These are phyloP conservation scores for Onychorhynchus coronatus DNA, from an alignment of 2,113 vertebrate species.

Conservation along the genomic window DNA sequence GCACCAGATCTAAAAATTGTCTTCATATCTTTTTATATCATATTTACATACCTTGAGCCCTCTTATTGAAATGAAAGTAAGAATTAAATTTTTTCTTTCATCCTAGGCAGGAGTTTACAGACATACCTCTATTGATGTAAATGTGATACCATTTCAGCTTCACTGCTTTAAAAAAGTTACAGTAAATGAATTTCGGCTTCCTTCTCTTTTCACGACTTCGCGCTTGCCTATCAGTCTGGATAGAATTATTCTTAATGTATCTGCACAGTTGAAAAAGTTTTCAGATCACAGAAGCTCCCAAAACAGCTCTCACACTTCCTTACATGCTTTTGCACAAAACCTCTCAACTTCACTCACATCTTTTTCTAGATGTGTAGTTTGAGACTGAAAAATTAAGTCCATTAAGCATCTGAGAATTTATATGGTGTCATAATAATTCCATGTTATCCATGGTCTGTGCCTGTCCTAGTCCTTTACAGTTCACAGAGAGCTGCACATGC, in stretches of 20 bases:
- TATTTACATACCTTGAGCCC: not conserved
- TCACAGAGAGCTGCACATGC: not conserved
- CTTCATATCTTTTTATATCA: not conserved
- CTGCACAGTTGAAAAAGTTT: not conserved
- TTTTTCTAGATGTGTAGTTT: not conserved
- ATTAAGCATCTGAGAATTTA: not conserved
- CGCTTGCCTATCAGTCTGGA: not conserved
- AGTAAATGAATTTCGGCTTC: not conserved
- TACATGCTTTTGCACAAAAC: not conserved
- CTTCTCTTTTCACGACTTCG: not conserved
- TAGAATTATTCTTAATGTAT: not conserved
- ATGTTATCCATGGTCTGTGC: not conserved
- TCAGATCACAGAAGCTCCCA: not conserved
- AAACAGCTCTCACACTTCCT: not conserved
- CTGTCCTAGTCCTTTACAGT: not conserved
- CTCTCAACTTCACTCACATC: not conserved
- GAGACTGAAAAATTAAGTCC: not conserved
- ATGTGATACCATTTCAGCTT: not conserved
- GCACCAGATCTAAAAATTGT: not conserved
- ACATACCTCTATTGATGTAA: not conserved
- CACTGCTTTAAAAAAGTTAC: not conserved
- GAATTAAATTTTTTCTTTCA: not conserved
- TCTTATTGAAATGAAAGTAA: not conserved
- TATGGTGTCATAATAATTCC: not conserved
- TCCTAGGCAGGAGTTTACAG: not conserved